Evolutionary conservation across 2,113 vertebrate species (phyloP).

Genomic region (Cairina moschata): DNA sequence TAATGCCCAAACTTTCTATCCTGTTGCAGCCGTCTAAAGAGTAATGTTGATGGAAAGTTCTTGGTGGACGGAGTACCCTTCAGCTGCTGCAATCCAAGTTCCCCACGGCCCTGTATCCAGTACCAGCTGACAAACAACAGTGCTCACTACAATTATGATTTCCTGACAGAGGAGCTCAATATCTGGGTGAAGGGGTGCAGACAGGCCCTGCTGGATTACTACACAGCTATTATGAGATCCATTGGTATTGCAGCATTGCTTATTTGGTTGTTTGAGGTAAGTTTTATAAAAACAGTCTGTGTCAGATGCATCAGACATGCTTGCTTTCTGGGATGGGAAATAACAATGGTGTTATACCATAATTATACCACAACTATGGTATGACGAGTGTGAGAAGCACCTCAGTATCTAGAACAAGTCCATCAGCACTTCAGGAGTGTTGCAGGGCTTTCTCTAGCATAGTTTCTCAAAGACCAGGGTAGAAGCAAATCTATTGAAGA

Average conservation of each 20-base stretch:
- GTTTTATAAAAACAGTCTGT: background rate
- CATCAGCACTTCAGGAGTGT: background rate
- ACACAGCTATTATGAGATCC: slow-evolving; percentile 82
- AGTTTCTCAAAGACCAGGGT: background rate
- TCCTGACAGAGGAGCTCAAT: slow-evolving; percentile 84
- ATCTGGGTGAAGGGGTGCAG: slow-evolving; percentile 86
- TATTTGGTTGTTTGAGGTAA: slow-evolving; percentile 89
- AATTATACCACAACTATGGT: too few species aligned
- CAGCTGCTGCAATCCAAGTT: slow-evolving; percentile 88
- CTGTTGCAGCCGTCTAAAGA: slow-evolving; percentile 80
- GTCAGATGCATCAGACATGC: background rate
- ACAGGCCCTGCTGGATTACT: slow-evolving; percentile 85
- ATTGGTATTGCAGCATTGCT: slow-evolving; percentile 83
- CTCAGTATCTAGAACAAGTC: background rate
- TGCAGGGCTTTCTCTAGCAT: background rate
- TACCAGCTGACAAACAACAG: slow-evolving; percentile 86
- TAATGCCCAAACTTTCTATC: background rate
- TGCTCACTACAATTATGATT: slow-evolving; percentile 87
- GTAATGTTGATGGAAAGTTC: slow-evolving; percentile 85
- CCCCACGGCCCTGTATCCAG: slow-evolving; percentile 88
- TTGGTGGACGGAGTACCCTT: slow-evolving; percentile 86
- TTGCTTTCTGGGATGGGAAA: background rate
- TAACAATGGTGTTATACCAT: rapidly evolving
- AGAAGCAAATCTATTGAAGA: background rate
- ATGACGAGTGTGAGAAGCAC: background rate